Percentiles rank a stretch among this genome's conserved stretches.
Conservation (phyloP, 2,113 vertebrate species). For the Uria lomvia region DNA sequence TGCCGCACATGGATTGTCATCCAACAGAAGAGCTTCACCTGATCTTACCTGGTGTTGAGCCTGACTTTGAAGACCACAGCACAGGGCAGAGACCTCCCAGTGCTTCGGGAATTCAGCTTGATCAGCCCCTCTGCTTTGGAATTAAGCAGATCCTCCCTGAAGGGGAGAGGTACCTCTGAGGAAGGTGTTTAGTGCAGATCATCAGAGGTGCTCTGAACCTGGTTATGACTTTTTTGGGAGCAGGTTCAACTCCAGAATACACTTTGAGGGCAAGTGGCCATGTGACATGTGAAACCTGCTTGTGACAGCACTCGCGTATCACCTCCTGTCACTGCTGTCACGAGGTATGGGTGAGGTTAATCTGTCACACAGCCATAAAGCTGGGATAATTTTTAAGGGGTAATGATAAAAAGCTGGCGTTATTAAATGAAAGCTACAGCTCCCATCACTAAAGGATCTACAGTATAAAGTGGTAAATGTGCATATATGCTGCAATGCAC, state of each 20-base stretch:
- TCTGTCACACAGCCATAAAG: not conserved
- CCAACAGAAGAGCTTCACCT: not conserved
- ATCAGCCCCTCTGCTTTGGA: not conserved
- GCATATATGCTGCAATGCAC: fast-evolving
- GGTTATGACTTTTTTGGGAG: not conserved
- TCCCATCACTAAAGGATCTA: not conserved
- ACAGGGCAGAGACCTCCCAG: not conserved
- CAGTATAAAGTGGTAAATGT: not conserved
- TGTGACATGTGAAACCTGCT: not conserved
- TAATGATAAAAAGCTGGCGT: not conserved
- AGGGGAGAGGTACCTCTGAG: not conserved
- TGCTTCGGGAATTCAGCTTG: not conserved
- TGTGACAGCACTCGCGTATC: fast-evolving
- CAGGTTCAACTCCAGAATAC: not conserved
- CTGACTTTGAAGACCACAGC: not conserved
- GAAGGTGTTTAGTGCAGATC: not conserved
- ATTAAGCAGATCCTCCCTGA: fast-evolving
- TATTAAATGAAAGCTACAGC: not conserved
- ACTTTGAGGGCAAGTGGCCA: not conserved
- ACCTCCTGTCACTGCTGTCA: fast-evolving
- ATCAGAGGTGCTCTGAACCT: not conserved
- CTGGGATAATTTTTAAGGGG: not conserved
- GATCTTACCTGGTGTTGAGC: not conserved
- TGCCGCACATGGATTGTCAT: fast-evolving
- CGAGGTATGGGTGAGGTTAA: not conserved